Conservation (phyloP, 2,113 vertebrate species). For the Myiozetetes cayanensis region DNA sequence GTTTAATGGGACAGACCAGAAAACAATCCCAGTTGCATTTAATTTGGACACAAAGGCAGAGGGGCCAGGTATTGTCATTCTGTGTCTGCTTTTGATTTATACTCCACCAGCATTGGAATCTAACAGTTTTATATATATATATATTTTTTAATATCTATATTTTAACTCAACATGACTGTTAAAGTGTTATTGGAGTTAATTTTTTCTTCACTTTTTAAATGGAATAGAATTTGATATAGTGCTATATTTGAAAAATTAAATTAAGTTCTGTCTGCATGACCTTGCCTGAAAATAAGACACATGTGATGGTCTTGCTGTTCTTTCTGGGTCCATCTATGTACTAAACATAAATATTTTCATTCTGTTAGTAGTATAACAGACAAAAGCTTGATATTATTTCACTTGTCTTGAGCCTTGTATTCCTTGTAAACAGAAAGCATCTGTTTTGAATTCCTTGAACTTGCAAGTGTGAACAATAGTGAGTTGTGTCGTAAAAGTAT, state of each 20-base stretch:
- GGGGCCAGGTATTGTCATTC: background rate
- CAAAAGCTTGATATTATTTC: background rate
- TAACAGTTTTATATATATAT: background rate
- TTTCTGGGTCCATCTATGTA: background rate
- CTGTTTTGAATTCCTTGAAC: conserved; percentile 24
- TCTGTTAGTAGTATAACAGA: background rate
- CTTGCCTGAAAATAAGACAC: background rate
- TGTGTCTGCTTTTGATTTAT: background rate
- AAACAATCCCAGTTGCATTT: background rate
- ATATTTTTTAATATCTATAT: background rate
- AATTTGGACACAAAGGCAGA: background rate
- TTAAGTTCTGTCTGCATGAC: background rate
- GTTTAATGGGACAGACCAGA: background rate
- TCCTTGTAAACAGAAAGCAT: background rate
- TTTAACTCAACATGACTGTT: background rate
- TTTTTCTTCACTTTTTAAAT: background rate
- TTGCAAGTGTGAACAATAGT: background rate
- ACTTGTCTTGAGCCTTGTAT: background rate
- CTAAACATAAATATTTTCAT: background rate
- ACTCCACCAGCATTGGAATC: background rate
- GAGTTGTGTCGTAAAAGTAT: background rate
- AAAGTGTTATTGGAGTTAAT: background rate
- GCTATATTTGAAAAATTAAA: background rate
- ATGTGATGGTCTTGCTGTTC: background rate
- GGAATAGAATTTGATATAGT: background rate